Base-by-base conservation (phyloP, 2,113 vertebrate genomes). In the Saccopteryx leptura region DNA sequence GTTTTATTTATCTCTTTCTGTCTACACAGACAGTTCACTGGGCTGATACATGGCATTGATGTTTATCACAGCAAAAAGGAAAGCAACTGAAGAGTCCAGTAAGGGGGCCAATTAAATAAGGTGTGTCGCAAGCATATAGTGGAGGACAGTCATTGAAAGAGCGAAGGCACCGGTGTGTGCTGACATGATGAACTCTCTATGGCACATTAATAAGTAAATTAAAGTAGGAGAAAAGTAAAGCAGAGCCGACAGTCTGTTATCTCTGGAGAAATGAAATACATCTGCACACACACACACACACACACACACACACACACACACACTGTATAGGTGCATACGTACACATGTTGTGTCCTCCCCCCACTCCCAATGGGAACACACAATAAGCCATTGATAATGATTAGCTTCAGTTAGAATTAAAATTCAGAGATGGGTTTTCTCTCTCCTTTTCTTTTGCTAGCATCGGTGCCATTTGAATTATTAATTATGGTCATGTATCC, bases 281-380 rank as follows among this genome's bases (percentile, higher is more conserved):
- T 26, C 10, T 39, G 15, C 10, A 48, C 2, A 19, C 19, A 50
- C 6, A 74, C 21, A 4, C 13, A 31, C 26, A 2, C 1, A 28
- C 24, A n/a, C 28, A 66, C 28, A n/a, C 65, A n/a, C 28, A n/a
- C 5, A 17, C 26, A 65, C 26, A 65, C 26, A 26, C 24, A 61
- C 60, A 14, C 69, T 0, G 1, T 12, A 23, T 1, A 11, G 11
- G 13, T 18, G 9, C 28, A 18, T 10, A 28, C 23, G 26, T 46
- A 33, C 1, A 33, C 3, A 24, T 33, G 9, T 17, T 31, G 8
- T 28, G 12, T 50, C 56, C 13, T 50, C 3, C 10, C 9, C 39
- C 8, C 2, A 1, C 4, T 15, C 46, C 2, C 6, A 54, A 1
- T 19, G 21, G 21, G 26, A 26, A 18, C 21, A 13, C 26, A 46